phyloP scores from a whole-genome alignment of 2,113 vertebrate species.

The Ophthalmolycus amberensis region DNA sequence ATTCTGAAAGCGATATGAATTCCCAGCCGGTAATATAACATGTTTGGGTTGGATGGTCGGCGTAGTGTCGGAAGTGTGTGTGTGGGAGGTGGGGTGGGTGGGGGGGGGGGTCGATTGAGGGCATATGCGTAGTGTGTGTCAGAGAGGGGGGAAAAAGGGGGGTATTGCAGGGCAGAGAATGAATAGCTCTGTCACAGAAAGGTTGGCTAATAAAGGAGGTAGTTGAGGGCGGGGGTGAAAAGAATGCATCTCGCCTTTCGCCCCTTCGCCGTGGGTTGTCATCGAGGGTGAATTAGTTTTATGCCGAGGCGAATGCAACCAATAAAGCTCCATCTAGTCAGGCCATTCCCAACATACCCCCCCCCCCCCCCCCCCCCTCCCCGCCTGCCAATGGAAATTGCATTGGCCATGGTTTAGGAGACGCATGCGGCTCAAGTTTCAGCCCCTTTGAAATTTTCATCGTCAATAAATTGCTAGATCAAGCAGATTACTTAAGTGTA shows the following conservation, averaged over 20 bases:
- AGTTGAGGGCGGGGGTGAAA: constrained; percentile 47
- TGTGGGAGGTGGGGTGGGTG: neutral
- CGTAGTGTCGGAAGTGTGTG: constrained; percentile 24
- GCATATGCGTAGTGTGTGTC: constrained; percentile 53
- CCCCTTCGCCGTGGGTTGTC: constrained; percentile 70
- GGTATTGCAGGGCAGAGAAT: constrained; percentile 53
- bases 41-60: constrained; percentile 53
- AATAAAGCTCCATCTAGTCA: constrained; percentile 70
- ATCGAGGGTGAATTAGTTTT: constrained; percentile 81
- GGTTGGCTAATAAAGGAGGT: constrained; percentile 75
- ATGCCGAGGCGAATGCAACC: constrained; percentile 57
- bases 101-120: neutral
- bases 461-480: constrained; percentile 82
- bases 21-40: constrained; percentile 72
- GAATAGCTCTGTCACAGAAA: constrained; percentile 68
- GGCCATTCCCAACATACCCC: constrained; percentile 17
- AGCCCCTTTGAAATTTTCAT: constrained; percentile 80
- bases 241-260: constrained; percentile 77
- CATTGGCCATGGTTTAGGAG: constrained; percentile 73
- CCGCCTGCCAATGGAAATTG: constrained; percentile 68
- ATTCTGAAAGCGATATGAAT: constrained; percentile 71
- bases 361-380: neutral
- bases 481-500: constrained; percentile 82
- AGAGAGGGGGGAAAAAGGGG: constrained; percentile 7
- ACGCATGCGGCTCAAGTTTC: constrained; percentile 75